phyloP scores from a whole-genome alignment of 2,888 invertebrate species.

The Diplolepis rosae region DNA sequence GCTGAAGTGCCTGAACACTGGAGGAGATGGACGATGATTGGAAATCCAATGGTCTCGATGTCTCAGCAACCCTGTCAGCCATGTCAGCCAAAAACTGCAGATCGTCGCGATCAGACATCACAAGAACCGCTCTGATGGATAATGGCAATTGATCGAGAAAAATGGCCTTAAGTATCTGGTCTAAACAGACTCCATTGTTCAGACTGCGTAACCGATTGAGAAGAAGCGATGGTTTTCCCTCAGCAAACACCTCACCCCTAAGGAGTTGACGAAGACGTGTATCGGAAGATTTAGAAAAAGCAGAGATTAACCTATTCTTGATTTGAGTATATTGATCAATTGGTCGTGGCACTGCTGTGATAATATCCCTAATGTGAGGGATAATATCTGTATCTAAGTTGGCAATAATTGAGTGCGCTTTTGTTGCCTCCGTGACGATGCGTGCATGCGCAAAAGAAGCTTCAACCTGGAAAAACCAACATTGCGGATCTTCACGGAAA shows the following conservation, averaged over 20 bases:
- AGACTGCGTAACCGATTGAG: neutral
- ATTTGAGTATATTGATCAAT: neutral
- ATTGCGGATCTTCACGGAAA: neutral
- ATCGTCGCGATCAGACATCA: no score
- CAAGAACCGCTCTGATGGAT: no score
- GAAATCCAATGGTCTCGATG: no score
- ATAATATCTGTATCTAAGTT: neutral
- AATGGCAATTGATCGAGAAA: conserved; percentile 34
- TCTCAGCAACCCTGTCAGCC: no score
- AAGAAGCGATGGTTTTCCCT: neutral
- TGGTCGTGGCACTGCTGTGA: neutral
- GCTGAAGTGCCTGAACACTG: no score
- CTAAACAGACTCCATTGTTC: conserved; percentile 9
- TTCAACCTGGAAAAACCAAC: neutral
- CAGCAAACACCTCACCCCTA: neutral
- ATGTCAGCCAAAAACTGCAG: no score
- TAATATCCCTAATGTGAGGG: neutral
- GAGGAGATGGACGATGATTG: no score
- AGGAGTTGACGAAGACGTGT: neutral
- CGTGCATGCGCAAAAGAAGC: neutral
- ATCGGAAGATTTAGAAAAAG: neutral
- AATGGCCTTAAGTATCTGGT: conserved; percentile 2
- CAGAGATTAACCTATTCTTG: neutral
- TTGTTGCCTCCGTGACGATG: neutral
- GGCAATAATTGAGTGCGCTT: neutral